phyloP scores from a whole-genome alignment of 2,797 vertebrate genomes.

The Tapirus indicus region DNA sequence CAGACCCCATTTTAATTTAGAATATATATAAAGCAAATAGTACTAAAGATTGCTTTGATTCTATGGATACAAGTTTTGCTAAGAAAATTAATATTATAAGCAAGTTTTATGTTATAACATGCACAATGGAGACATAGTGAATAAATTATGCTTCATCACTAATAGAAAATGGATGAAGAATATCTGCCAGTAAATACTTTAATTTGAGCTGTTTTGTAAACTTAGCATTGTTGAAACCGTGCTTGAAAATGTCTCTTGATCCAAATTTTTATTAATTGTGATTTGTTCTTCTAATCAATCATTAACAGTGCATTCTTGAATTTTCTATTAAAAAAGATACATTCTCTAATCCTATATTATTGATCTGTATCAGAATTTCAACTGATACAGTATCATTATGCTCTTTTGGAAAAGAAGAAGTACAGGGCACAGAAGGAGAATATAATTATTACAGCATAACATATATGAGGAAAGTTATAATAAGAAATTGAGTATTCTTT shows the following conservation, averaged over 20 bases:
- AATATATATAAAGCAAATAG: slow-evolving; percentile 8
- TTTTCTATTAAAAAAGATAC: not conserved
- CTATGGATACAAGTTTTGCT: not conserved
- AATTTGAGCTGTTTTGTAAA: slow-evolving; percentile 33
- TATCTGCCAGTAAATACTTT: not conserved
- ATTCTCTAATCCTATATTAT: not conserved
- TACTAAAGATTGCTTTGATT: not conserved
- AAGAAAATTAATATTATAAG: not conserved
- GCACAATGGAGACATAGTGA: not conserved
- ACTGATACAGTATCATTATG: not conserved
- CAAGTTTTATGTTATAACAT: not conserved
- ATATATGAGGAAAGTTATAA: not conserved
- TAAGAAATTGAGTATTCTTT: not conserved
- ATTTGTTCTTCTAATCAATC: not conserved
- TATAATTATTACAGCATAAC: not conserved
- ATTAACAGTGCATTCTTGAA: not conserved
- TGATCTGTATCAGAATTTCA: not conserved
- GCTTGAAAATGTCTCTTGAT: not conserved
- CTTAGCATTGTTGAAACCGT: not conserved
- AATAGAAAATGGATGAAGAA: not conserved
- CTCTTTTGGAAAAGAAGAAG: not conserved
- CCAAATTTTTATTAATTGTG: not conserved
- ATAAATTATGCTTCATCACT: not conserved
- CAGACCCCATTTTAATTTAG: not conserved
- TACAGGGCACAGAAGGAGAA: not conserved